Conservation (phyloP, 2,797 vertebrate genomes). For the Yasuhikotakia modesta region DNA sequence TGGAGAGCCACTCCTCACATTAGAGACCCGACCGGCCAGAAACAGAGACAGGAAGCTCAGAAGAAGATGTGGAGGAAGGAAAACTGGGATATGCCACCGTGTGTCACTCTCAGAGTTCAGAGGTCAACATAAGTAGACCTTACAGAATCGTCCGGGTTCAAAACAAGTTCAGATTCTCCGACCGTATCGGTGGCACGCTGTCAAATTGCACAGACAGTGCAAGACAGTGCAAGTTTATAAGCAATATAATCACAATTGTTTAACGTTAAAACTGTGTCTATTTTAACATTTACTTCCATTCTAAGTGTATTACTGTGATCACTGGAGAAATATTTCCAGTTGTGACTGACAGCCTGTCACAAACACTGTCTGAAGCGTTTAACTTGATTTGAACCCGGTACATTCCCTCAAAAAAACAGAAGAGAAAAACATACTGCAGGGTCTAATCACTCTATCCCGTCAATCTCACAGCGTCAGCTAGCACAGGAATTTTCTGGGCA, state of each 20-base stretch:
- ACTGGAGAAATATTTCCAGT: not conserved
- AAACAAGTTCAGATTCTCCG: not conserved
- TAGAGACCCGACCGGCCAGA: conserved; percentile 7
- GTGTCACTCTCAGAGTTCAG: conserved; percentile 27
- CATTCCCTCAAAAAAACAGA: not conserved
- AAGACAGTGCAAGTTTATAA: not conserved
- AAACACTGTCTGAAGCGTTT: not conserved
- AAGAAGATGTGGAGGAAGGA: conserved; percentile 44
- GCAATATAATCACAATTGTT: no score
- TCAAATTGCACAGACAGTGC: not conserved
- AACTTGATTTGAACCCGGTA: not conserved
- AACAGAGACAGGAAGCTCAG: conserved; percentile 27
- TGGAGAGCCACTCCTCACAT: conserved; percentile 29
- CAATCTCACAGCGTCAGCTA: not conserved
- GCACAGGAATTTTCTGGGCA: not conserved
- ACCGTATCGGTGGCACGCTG: not conserved
- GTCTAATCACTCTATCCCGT: not conserved
- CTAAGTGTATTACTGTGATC: not conserved
- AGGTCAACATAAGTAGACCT: conserved; percentile 32
- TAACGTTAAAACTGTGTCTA: no score
- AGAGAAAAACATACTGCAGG: not conserved
- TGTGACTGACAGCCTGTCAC: not conserved
- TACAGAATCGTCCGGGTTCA: not conserved
- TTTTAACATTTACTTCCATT: not conserved
- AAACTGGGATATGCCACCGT: conserved; percentile 18